Conservation (phyloP, 2,888 invertebrate species). For the Anodontia alba region DNA sequence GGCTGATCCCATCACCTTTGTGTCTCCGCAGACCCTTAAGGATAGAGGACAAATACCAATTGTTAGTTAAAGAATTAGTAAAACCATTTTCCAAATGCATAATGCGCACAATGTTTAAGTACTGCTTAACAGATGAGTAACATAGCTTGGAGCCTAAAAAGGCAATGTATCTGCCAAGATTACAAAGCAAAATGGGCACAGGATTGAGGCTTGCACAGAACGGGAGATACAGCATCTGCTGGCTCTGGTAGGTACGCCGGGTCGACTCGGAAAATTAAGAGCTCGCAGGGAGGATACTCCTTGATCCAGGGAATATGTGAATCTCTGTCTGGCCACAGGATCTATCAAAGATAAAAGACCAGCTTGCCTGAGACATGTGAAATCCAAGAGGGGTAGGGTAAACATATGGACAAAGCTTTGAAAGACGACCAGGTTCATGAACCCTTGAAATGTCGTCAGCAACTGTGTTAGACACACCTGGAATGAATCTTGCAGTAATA, state of each 20-base stretch:
- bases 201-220: slow-evolving; percentile 21
- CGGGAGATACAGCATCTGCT: slow-evolving; percentile 20
- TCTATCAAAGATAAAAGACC: not conserved
- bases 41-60: not conserved
- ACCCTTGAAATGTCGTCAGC: slow-evolving; percentile 34
- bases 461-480: slow-evolving; percentile 3
- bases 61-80: not conserved
- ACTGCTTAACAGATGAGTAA: not conserved
- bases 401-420: not conserved
- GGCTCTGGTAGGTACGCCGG: slow-evolving; percentile 29
- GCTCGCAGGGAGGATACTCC: slow-evolving; percentile 8
- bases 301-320: not conserved
- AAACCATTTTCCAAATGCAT: not conserved
- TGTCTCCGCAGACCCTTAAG: no score
- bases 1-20: no score
- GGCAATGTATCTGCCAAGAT: not conserved
- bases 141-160: not conserved
- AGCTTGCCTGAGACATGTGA: not conserved
- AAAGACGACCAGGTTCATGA: slow-evolving; percentile 18
- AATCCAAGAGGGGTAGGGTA: not conserved
- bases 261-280: slow-evolving; percentile 33
- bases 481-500: slow-evolving; percentile 23
- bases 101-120: slow-evolving; percentile 1
- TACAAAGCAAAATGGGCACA: not conserved
- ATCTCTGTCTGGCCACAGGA: not conserved